Percentiles rank a stretch among this genome's conserved stretches.
phyloP scores from a whole-genome alignment of 2,888 invertebrate genomes.

The Lasioglossum lativentre region DNA sequence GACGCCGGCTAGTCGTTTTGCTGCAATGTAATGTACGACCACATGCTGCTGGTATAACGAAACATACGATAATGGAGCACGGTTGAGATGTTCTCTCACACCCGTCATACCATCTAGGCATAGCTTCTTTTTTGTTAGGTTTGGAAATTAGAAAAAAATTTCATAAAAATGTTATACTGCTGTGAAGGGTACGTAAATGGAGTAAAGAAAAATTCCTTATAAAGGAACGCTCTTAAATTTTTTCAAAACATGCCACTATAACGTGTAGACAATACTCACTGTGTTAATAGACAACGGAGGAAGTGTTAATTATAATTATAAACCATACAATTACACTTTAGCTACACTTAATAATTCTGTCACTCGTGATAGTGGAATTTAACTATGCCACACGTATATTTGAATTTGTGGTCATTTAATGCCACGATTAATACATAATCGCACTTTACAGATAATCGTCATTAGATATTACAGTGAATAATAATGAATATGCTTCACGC shows the following conservation, averaged over 20 bases:
- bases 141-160: background rate
- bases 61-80: constrained; percentile 2
- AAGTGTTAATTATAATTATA: background rate
- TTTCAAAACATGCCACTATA: too few species aligned
- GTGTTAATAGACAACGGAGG: background rate
- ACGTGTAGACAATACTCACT: too few species aligned
- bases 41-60: background rate
- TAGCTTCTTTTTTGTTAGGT: background rate
- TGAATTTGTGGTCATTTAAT: background rate
- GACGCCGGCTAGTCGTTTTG: background rate
- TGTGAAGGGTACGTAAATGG: background rate
- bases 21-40: background rate
- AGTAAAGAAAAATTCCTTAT: background rate
- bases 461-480: background rate
- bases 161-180: background rate
- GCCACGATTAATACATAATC: background rate
- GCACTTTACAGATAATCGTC: background rate
- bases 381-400: background rate
- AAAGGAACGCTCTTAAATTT: too few species aligned
- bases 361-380: too few species aligned
- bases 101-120: background rate
- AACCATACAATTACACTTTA: background rate
- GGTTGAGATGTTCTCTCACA: background rate
- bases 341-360: background rate
- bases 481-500: background rate